Percentiles rank a stretch among this genome's conserved stretches.
These are phyloP conservation scores for Iselma pallidipennis DNA, from an alignment of 2,888 invertebrate species.

Conservation along the genomic window DNA sequence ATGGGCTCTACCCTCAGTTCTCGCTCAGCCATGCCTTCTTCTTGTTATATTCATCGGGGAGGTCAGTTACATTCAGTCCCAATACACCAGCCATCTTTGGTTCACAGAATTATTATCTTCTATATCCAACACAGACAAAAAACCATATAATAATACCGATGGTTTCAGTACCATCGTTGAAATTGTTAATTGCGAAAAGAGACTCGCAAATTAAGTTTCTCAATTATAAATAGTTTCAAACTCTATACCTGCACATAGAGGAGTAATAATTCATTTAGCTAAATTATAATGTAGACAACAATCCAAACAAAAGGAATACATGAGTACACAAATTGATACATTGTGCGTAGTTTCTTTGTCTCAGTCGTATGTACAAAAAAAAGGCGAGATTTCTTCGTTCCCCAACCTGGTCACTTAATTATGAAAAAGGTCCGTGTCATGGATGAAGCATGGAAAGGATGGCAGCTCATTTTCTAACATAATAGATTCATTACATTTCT, in stretches of 20 bases:
- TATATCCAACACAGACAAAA: too few species aligned
- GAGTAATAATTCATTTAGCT: neutral
- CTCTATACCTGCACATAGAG: neutral
- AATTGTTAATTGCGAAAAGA: neutral
- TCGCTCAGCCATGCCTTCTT: conserved; percentile 3
- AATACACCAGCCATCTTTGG: neutral
- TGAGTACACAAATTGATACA: neutral
- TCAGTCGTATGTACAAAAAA: neutral
- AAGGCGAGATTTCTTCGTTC: neutral
- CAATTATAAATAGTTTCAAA: neutral
- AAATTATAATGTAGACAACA: conserved; percentile 1
- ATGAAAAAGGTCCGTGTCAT: conserved; percentile 16
- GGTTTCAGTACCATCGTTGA: too few species aligned
- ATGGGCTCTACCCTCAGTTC: conserved; percentile 29
- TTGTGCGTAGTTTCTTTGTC: neutral
- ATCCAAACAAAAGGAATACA: neutral
- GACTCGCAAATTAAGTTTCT: neutral
- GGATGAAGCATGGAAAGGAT: conserved; percentile 14
- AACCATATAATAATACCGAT: too few species aligned
- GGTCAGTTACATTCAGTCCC: conserved; percentile 16
- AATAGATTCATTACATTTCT: conserved; percentile 55
- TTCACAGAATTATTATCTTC: neutral
- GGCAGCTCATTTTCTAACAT: conserved; percentile 44
- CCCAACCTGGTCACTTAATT: conserved; percentile 14
- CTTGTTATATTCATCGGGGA: conserved; percentile 18